A percentile compares a stretch with the other conserved stretches of the same genome.
Evolutionary conservation across 2,113 vertebrate genomes (phyloP).

Genomic region (Ptilonorhynchus violaceus): DNA sequence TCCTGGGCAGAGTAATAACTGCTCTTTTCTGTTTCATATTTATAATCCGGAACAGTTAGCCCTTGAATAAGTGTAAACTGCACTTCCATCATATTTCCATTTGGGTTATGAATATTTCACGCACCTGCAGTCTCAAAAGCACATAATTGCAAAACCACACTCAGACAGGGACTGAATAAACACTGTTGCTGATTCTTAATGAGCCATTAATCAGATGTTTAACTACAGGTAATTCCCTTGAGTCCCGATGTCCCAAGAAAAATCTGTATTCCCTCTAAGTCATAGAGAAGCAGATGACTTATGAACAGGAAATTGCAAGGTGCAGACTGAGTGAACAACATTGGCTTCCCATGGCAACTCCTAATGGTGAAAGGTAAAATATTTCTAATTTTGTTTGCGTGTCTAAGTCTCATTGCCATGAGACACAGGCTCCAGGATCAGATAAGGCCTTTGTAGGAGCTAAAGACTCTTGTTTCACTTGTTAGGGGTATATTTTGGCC

Average conservation of each 20-base stretch:
- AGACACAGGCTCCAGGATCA: neutral
- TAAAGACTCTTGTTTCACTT: neutral
- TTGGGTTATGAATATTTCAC: conserved; percentile 64
- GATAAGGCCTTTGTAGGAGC: neutral
- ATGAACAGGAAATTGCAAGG: neutral
- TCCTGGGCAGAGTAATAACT: neutral
- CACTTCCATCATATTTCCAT: conserved; percentile 47
- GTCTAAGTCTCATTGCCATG: neutral
- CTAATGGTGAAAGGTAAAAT: neutral
- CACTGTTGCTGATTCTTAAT: conserved; percentile 59
- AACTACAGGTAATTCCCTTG: conserved; percentile 62
- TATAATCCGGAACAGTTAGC: conserved; percentile 19
- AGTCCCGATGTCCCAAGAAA: conserved; percentile 58
- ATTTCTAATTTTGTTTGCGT: neutral
- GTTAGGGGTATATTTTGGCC: neutral
- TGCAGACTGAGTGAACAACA: neutral
- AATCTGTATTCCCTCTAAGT: conserved; percentile 45
- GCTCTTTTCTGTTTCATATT: conserved; percentile 5
- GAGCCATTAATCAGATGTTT: conserved; percentile 67
- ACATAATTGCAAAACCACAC: conserved; percentile 52
- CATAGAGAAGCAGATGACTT: neutral
- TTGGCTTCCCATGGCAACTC: neutral
- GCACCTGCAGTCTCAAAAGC: conserved; percentile 57
- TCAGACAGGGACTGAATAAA: conserved; percentile 50
- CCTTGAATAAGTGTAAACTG: conserved; percentile 1